Base-by-base conservation (phyloP, 1,140 invertebrate genomes). In the Battus philenor region DNA sequence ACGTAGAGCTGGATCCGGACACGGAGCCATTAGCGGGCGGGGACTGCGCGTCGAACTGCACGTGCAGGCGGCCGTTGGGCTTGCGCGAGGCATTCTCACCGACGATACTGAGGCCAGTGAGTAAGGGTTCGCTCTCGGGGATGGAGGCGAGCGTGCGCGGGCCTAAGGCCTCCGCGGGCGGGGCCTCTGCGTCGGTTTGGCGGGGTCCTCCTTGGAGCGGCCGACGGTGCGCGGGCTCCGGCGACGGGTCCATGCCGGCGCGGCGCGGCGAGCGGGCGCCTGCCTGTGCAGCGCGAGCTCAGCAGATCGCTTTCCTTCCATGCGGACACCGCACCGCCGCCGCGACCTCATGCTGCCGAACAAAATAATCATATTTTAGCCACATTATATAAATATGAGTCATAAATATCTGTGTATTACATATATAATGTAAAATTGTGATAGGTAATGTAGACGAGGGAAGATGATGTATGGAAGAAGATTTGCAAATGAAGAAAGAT, bases 41-140 rank as follows among this genome's bases (percentile, higher is more conserved):
- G 20, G 85, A 82, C 49, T 83, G 75, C 20, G 80, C 72, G 26
- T 86, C 70, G 57, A 92, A 91, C 63, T 92, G 88, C 30, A 91
- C 90, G 44, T 88, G 90, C 3, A 80, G 59, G 27, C 88, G 87
- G 5, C 68, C 76, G 24, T 20, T 20, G 45, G 74, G 67, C 18
- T 67, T 75, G 12, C 67, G 61, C 50, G 65, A 30, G 12, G 29
- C 53, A 55, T 55, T 54, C 7, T 57, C 60, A 65, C 56, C 50
- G 39, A 64, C 47, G 54, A 44, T 59, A 54, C 59, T 64, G 33
- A 64, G 47, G 48, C 60, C 60, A 15, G 56, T 67, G 43, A 84
- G 67, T 45, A 81, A 57, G 38, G 78, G 76, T 55, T 81, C 73
- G 47, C 68, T 69, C 57, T 85, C 78, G 15, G 78, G 81, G 31